A percentile compares a stretch with the other conserved stretches of the same genome.
Evolutionary conservation across 2,888 invertebrate species (phyloP).

Genomic region (Tenodera sinensis): DNA sequence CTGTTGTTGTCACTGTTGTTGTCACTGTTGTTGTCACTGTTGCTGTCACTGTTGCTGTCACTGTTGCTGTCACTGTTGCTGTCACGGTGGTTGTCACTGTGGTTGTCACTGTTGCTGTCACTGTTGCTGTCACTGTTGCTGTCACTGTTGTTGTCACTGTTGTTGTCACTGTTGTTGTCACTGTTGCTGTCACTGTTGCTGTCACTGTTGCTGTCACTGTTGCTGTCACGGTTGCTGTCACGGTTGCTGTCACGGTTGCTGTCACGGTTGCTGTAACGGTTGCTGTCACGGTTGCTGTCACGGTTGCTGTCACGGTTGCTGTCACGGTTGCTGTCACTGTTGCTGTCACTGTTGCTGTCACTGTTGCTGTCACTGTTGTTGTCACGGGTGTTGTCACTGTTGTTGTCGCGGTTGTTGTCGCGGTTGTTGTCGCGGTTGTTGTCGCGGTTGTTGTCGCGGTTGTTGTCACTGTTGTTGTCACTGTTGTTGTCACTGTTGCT

Average conservation of each 20-base stretch:
- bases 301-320: neutral
- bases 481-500: neutral
- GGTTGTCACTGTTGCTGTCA: too few species aligned
- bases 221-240: neutral
- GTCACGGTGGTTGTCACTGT: slow-evolving; percentile 1
- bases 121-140: neutral
- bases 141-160: slow-evolving; percentile 7
- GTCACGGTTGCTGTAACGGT: slow-evolving; percentile 9
- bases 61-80: neutral
- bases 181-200: slow-evolving; percentile 12
- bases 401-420: too few species aligned
- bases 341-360: too few species aligned
- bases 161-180: neutral
- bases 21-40: slow-evolving; percentile 3
- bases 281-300: neutral
- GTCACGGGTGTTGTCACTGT: neutral
- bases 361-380: slow-evolving; percentile 1
- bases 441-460: too few species aligned
- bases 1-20: neutral
- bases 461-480: slow-evolving; percentile 5
- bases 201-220: slow-evolving; percentile 2
- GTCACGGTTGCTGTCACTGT: neutral
- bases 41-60: slow-evolving; percentile 8
- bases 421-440: too few species aligned
- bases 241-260: slow-evolving; percentile 6